A percentile compares a stretch with the other conserved stretches of the same genome.
Evolutionary conservation across 2,888 invertebrate species (phyloP).

Genomic region (Melipona beecheii): DNA sequence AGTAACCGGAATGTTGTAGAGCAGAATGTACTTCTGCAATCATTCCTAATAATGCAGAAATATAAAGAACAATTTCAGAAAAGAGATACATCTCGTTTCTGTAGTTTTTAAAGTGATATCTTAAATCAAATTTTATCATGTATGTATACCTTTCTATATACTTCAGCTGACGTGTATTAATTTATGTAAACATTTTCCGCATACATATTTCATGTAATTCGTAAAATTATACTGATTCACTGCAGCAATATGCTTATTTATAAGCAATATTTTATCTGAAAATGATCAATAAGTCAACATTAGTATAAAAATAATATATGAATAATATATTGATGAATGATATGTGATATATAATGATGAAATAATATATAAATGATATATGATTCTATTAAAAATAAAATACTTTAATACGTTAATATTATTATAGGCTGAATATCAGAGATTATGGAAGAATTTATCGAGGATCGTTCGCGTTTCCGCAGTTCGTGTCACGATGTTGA

Average conservation of each 20-base stretch:
- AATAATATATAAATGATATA: no score
- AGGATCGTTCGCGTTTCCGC: neutral
- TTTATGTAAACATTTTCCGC: neutral
- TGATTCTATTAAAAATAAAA: no score
- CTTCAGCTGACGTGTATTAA: neutral
- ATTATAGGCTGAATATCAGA: neutral
- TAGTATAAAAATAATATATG: slow-evolving; percentile 32
- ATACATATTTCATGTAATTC: neutral
- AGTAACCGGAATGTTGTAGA: neutral
- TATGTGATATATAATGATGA: no score
- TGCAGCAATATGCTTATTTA: neutral
- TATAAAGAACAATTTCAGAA: slow-evolving; percentile 16
- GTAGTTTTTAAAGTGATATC: neutral
- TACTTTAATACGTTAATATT: no score
- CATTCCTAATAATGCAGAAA: neutral
- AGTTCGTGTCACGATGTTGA: neutral
- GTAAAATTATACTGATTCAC: neutral
- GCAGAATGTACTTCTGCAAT: neutral
- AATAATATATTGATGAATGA: neutral
- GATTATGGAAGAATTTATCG: neutral
- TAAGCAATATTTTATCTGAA: neutral
- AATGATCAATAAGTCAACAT: neutral
- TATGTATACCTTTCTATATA: neutral
- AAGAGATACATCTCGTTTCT: neutral
- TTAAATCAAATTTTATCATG: neutral